These are phyloP conservation scores for Cataglyphis cursor DNA, from an alignment of 2,888 invertebrate species.

Conservation along the genomic window DNA sequence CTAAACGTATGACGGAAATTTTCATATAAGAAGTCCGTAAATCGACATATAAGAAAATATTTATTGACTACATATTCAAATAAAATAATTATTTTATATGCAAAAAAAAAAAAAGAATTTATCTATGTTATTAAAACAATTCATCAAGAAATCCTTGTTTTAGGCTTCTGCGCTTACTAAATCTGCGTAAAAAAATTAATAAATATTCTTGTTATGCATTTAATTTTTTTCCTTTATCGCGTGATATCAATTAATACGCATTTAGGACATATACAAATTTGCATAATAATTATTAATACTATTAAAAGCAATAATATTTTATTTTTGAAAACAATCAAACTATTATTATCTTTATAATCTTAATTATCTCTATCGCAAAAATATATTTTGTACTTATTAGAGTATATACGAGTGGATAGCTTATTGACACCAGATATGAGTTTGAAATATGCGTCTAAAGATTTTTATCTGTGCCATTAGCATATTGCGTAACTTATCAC, in stretches of 20 bases:
- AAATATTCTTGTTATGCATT: background rate
- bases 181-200: background rate
- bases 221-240: background rate
- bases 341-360: background rate
- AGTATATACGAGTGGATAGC: background rate
- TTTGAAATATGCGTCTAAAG: background rate
- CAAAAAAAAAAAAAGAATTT: background rate
- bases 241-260: background rate
- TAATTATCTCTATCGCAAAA: background rate
- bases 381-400: background rate
- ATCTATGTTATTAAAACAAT: background rate
- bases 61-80: background rate
- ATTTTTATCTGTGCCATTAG: background rate
- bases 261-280: background rate
- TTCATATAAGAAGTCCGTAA: conserved; percentile 59
- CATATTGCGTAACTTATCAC: background rate
- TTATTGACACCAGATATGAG: background rate
- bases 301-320: conserved; percentile 10
- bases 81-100: background rate
- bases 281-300: background rate
- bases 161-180: background rate
- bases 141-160: background rate
- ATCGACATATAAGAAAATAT: conserved; percentile 23
- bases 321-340: background rate
- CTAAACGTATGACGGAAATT: conserved; percentile 71